A percentile compares a stretch with the other conserved stretches of the same genome.
phyloP scores from a whole-genome alignment of 2,797 vertebrate species.

The Enteromius unitaeniatus region DNA sequence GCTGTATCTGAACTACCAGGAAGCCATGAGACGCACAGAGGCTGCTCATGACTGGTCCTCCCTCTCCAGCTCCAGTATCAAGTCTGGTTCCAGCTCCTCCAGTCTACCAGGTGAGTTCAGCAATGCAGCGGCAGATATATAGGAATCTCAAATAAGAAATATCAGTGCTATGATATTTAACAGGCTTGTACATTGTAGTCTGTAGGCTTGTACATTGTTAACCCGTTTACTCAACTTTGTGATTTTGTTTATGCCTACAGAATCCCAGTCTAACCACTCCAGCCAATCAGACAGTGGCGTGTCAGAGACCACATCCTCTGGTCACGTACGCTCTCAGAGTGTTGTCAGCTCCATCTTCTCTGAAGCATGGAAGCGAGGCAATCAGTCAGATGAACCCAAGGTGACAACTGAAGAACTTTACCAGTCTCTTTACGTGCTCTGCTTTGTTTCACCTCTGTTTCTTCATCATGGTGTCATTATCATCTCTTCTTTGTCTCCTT shows the following conservation, averaged over 20 bases:
- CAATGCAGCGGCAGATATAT: background rate
- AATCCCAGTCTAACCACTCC: constrained; percentile 94
- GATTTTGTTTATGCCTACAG: constrained; percentile 59
- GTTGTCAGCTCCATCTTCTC: constrained; percentile 98
- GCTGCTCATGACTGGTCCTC: constrained; percentile 95
- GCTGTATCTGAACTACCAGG: constrained; percentile 94
- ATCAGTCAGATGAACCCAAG: constrained; percentile 91
- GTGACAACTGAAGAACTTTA: constrained; percentile 62
- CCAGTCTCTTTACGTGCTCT: constrained; percentile 6
- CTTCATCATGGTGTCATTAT: constrained; percentile 18
- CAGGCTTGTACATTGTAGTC: background rate
- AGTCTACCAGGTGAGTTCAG: constrained; percentile 90
- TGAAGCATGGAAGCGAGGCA: constrained; percentile 96
- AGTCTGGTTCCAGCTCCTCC: constrained; percentile 96
- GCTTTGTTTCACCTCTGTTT: constrained; percentile 23
- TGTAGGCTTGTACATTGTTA: background rate
- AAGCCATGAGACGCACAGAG: constrained; percentile 92
- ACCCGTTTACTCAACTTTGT: background rate
- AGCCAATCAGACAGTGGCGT: constrained; percentile 97
- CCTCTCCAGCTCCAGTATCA: constrained; percentile 94
- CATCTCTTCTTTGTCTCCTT: background rate
- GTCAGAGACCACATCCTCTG: constrained; percentile 89
- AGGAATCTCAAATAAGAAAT: background rate
- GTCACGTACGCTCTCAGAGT: constrained; percentile 93
- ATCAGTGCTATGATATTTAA: background rate